These are phyloP conservation scores for Corella eumyota DNA, from an alignment of 23 tunicate species.

Conservation along the genomic window DNA sequence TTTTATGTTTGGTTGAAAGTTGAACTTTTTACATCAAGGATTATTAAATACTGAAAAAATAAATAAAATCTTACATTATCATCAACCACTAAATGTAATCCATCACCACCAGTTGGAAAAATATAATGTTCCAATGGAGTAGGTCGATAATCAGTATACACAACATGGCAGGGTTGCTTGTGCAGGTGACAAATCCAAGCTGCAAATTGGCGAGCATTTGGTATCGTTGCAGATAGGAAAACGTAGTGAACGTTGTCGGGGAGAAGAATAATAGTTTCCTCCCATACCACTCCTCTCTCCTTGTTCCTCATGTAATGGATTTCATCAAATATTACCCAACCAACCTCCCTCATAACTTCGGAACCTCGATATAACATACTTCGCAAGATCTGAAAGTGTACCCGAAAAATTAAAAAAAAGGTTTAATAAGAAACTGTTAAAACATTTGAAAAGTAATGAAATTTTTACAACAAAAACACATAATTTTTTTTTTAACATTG, in stretches of 20 bases:
- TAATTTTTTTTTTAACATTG: background rate
- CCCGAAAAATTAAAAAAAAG: background rate
- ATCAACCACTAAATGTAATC: constrained; percentile 87
- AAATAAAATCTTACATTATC: constrained; percentile 36
- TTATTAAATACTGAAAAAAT: background rate
- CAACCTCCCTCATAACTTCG: constrained; percentile 93
- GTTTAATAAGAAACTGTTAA: background rate
- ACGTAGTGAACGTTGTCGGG: constrained; percentile 97
- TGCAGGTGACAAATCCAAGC: constrained; percentile 94
- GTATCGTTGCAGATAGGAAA: constrained; percentile 89
- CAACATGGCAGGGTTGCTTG: constrained; percentile 95
- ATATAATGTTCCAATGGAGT: constrained; percentile 92
- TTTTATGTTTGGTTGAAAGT: too few relatives aligned
- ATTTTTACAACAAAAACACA: background rate
- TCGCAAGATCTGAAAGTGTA: constrained; percentile 46
- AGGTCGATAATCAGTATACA: constrained; percentile 92
- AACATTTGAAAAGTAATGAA: background rate
- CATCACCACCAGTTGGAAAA: constrained; percentile 94
- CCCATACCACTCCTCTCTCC: constrained; percentile 95
- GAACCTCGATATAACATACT: constrained; percentile 92
- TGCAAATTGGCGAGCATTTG: constrained; percentile 93
- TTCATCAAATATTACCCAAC: constrained; percentile 95
- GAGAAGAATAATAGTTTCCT: constrained; percentile 85
- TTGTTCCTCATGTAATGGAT: constrained; percentile 97
- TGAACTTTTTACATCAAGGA: background rate